Conservation (phyloP, 2,888 invertebrate genomes). For the Seladonia tumulorum region DNA sequence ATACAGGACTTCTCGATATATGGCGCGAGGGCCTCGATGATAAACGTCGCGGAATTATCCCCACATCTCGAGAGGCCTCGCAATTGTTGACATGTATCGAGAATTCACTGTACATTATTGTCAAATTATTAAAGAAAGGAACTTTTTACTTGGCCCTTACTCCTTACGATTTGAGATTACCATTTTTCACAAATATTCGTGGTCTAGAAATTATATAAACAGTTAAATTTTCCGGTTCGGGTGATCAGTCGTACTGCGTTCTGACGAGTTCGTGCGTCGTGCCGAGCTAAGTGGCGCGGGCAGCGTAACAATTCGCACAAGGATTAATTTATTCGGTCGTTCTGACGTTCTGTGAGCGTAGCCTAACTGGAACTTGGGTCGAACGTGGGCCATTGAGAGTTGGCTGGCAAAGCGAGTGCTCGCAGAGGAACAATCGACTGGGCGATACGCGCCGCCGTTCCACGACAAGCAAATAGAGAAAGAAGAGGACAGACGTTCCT, state of each 20-base stretch:
- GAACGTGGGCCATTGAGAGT: not conserved
- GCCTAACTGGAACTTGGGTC: not conserved
- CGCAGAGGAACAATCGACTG: constrained; percentile 45
- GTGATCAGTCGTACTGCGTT: not conserved
- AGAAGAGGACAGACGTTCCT: constrained; percentile 51
- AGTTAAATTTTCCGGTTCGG: not conserved
- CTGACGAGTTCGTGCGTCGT: not conserved
- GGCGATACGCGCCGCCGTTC: constrained; percentile 43
- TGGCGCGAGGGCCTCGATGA: no score
- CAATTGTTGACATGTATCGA: no score
- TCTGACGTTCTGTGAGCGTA: not conserved
- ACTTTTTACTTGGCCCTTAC: no score
- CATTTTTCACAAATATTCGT: not conserved
- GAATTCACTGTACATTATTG: no score
- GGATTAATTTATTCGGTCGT: not conserved
- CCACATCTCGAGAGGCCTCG: no score
- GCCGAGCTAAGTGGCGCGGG: not conserved
- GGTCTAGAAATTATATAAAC: not conserved
- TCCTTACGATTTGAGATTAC: not conserved
- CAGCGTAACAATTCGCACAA: not conserved
- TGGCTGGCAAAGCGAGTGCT: constrained; percentile 20
- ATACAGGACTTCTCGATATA: no score
- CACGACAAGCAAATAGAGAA: constrained; percentile 47
- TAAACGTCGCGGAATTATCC: no score
- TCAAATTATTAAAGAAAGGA: no score